Evolutionary conservation across 2,113 vertebrate genomes (phyloP), one percentile per base, ranked within the genome.

Genomic region (Pionites leucogaster): DNA sequence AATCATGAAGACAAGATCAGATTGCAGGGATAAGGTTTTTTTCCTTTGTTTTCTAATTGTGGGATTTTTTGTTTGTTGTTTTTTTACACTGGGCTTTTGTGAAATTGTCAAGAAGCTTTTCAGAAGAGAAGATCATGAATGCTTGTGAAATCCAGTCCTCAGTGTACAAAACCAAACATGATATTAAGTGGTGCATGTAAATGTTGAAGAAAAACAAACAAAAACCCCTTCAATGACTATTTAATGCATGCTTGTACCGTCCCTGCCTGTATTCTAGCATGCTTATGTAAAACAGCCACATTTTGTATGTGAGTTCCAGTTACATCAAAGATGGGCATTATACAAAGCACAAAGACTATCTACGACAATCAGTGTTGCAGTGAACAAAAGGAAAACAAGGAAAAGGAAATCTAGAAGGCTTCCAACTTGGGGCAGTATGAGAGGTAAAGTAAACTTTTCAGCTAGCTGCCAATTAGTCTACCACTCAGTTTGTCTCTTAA

Each of bases 231-330:
- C 37, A 76, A 90, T 88, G 94, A 97, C 96, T 97, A 91, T 91
- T 97, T 95, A 96, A 87, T 98, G 98, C 98, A 98, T 98, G 98
- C 97, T 96, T 97, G 82, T 98, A 90, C 92, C 23, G 86, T 98
- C 96, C 95, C 94, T 97, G 95, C 97, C 92, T 97, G 95, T 98
- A 97, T 98, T 97, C 96, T 95, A 98, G 98, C 98, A 98, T 98
- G 98, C 97, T 98, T 96, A 88, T 88, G 92, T 97, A 95, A 95
- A 96, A 90, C 97, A 97, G 97, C 96, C 94, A 59, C 72, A 59
- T 97, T 97, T 98, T 98, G 88, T 98, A 92, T 95, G 96, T 97
- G 96, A 98, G 90, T 97, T 97, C 95, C 33, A 27, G 96, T 98
- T 98, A 95, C 96, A 97, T 97, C 91, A 82, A 95, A 96, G 92